Percentiles rank a stretch among this genome's conserved stretches.
phyloP scores from a whole-genome alignment of 92 coral and sea anemone species.

The Porites rus region DNA sequence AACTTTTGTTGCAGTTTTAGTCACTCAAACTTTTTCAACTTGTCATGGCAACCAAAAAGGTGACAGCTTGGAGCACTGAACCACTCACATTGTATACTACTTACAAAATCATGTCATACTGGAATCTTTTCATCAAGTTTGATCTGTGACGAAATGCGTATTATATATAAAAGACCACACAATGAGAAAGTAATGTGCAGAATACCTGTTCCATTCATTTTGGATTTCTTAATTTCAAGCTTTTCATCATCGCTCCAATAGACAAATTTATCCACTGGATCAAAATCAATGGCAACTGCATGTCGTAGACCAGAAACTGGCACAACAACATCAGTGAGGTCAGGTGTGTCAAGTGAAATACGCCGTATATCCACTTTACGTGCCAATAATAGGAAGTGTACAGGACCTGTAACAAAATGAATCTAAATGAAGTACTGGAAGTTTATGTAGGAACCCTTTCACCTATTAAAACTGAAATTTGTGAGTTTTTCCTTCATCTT shows the following conservation, averaged over 20 bases:
- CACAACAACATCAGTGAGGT: constrained; percentile 90
- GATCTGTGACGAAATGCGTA: too few species aligned
- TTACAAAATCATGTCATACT: too few species aligned
- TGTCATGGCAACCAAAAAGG: too few species aligned
- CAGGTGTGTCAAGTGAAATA: constrained; percentile 91
- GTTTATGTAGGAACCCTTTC: neutral
- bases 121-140: too few species aligned
- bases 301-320: constrained; percentile 84
- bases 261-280: constrained; percentile 86
- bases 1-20: too few species aligned
- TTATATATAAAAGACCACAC: too few species aligned
- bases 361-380: constrained; percentile 88
- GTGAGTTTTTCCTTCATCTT: too few species aligned
- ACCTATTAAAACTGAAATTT: too few species aligned
- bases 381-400: constrained; percentile 84
- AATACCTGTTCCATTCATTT: constrained; percentile 87
- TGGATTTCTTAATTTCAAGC: constrained; percentile 79
- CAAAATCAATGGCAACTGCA: constrained; percentile 91
- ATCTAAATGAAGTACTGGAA: neutral
- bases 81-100: too few species aligned
- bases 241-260: constrained; percentile 94
- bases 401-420: constrained; percentile 76
- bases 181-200: neutral
- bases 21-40: too few species aligned
- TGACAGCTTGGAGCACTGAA: too few species aligned